Conservation (phyloP, 2,888 invertebrate genomes). For the Ophion obscuratus region DNA sequence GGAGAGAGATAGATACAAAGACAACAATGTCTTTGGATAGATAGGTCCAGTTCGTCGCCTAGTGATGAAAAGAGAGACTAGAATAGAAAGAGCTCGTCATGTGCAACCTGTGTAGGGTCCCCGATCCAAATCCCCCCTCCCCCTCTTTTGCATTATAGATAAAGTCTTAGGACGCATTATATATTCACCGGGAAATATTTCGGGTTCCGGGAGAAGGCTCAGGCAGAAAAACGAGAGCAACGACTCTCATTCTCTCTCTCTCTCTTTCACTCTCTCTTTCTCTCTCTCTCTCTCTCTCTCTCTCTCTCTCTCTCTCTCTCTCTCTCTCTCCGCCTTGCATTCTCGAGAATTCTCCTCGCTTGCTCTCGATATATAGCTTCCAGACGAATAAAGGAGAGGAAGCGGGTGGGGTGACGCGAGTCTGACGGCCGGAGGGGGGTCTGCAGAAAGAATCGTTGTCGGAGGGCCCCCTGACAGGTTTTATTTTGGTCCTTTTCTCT, state of each 20-base stretch:
- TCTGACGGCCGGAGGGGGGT: background rate
- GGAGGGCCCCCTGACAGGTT: background rate
- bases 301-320: background rate
- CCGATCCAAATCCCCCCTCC: background rate
- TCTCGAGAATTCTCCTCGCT: constrained; percentile 19
- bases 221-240: background rate
- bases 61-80: background rate
- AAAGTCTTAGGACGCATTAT: background rate
- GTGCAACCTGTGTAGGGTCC: background rate
- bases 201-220: too few species aligned
- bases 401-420: background rate
- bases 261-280: background rate
- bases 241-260: background rate
- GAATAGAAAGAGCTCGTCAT: background rate
- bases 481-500: background rate
- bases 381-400: background rate
- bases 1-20: background rate
- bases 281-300: background rate
- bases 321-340: background rate
- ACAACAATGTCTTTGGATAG: too few species aligned
- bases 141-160: background rate
- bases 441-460: background rate
- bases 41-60: background rate
- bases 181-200: too few species aligned
- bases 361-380: constrained; percentile 14